These are phyloP conservation scores for Apis florea DNA, from an alignment of 1,140 invertebrate genomes.

Conservation along the genomic window DNA sequence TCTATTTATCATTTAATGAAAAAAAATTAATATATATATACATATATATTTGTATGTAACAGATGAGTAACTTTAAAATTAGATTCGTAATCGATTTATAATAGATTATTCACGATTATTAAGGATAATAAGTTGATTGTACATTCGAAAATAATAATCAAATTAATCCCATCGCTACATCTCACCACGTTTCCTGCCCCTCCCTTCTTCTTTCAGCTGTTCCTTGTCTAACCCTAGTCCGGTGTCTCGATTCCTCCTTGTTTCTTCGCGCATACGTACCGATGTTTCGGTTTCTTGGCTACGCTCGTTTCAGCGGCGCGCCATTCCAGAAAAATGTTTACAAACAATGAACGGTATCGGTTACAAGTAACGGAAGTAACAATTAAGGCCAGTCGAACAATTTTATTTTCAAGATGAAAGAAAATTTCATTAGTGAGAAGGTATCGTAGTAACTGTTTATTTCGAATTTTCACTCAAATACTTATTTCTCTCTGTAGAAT, in stretches of 20 bases:
- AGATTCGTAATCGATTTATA: background rate
- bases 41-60: background rate
- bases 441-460: background rate
- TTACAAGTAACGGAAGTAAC: background rate
- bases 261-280: conserved; percentile 4
- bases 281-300: conserved; percentile 7
- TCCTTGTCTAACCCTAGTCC: conserved; percentile 5
- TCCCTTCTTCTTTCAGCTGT: conserved; percentile 33
- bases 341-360: conserved; percentile 7
- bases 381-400: background rate
- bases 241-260: background rate
- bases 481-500: too few species aligned
- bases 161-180: conserved; percentile 37
- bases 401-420: background rate
- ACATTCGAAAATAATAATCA: conserved; percentile 9
- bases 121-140: background rate
- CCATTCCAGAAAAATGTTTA: conserved; percentile 47
- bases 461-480: background rate
- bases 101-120: background rate
- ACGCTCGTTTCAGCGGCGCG: background rate
- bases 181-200: conserved; percentile 52
- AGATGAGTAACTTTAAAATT: background rate
- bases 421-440: background rate
- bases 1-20: background rate
- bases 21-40: background rate